These are phyloP conservation scores for Octodonta nipae DNA, from an alignment of 2,888 invertebrate genomes.

Conservation along the genomic window DNA sequence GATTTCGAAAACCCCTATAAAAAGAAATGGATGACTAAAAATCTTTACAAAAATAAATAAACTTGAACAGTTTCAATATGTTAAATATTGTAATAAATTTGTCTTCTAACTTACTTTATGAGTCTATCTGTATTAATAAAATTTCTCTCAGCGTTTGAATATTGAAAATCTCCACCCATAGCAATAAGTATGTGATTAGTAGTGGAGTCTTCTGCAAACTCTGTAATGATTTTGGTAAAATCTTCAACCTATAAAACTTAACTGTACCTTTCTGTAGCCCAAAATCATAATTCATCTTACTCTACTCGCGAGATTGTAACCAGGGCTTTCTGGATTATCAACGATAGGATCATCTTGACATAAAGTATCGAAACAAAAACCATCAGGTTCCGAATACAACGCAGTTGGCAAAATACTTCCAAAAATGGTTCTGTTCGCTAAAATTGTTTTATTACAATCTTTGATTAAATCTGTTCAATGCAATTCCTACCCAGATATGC, in stretches of 20 bases:
- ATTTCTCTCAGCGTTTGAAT: conserved; percentile 43
- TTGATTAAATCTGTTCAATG: too few relatives aligned
- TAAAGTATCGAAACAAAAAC: conserved; percentile 47
- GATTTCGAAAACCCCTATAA: not conserved
- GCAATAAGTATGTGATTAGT: conserved; percentile 48
- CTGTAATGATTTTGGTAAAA: conserved; percentile 23
- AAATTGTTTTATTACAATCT: too few relatives aligned
- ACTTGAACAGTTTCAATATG: too few relatives aligned
- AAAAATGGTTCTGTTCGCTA: not conserved
- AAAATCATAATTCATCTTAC: conserved; percentile 9
- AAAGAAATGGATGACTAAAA: not conserved
- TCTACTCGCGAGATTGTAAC: conserved; percentile 39
- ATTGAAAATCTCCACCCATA: conserved; percentile 55
- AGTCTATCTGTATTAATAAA: conserved; percentile 47
- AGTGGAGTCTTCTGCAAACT: conserved; percentile 32
- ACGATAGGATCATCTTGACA: conserved; percentile 38
- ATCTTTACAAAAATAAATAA: too few relatives aligned
- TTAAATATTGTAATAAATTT: too few relatives aligned
- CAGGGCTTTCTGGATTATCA: conserved; percentile 40
- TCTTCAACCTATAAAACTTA: conserved; percentile 23
- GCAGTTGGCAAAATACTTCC: not conserved
- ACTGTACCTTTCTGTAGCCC: not conserved
- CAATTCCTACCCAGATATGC: conserved; percentile 39
- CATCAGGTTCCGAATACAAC: conserved; percentile 31
- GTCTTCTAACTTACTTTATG: conserved; percentile 26